phyloP scores from a whole-genome alignment of 2,797 vertebrate genomes.

The Anableps anableps region DNA sequence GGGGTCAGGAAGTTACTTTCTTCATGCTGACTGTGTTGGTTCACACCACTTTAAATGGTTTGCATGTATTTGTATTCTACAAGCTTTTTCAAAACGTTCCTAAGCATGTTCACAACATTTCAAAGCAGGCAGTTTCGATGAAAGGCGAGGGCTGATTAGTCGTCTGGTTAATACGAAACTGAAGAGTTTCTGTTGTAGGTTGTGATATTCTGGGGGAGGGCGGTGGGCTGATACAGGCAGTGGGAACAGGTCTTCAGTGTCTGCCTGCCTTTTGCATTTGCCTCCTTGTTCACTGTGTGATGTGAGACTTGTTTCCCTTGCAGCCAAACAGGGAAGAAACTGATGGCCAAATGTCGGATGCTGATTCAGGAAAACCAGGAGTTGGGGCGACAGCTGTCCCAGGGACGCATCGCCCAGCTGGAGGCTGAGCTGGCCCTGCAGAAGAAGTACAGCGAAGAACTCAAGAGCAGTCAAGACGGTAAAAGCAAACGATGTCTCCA shows the following conservation, averaged over 20 bases:
- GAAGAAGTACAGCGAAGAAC: slow-evolving; percentile 99
- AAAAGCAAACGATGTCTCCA: slow-evolving; percentile 63
- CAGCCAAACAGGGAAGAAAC: slow-evolving; percentile 99
- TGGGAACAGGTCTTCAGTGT: slow-evolving; percentile 27
- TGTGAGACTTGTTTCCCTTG: slow-evolving; percentile 98
- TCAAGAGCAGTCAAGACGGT: slow-evolving; percentile 99
- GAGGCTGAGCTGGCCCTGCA: slow-evolving; percentile 99
- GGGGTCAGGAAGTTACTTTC: background rate
- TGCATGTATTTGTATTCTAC: slow-evolving; percentile 17
- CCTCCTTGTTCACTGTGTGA: slow-evolving; percentile 89
- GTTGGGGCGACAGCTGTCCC: slow-evolving; percentile 97
- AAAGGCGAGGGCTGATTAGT: slow-evolving; percentile 16
- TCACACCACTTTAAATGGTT: slow-evolving; percentile 1
- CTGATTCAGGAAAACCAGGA: slow-evolving; percentile 99
- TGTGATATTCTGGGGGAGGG: background rate
- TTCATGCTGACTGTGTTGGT: background rate
- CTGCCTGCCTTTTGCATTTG: slow-evolving; percentile 51
- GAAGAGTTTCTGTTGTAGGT: slow-evolving; percentile 26
- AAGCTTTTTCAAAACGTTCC: slow-evolving; percentile 18
- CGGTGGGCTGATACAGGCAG: slow-evolving; percentile 14
- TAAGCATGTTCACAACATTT: slow-evolving; percentile 6
- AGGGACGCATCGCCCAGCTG: slow-evolving; percentile 98
- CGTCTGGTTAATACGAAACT: background rate
- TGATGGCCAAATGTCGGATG: slow-evolving; percentile 99
- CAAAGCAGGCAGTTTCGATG: background rate